Evolutionary conservation across 2,113 vertebrate species (phyloP).

Genomic region (Zosterops hypoxanthus): DNA sequence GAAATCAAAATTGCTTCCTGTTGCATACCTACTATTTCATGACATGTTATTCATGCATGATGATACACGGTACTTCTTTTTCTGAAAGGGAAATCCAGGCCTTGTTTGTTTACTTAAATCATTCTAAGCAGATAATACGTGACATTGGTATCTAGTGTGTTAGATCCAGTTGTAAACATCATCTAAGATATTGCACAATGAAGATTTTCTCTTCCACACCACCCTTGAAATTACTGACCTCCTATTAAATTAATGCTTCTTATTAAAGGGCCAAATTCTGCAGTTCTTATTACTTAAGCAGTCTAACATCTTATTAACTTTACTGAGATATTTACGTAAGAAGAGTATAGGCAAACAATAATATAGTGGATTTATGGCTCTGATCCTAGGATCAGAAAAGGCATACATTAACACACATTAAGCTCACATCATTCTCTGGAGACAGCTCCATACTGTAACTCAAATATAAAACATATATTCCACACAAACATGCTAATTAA

Average conservation of each 20-base stretch:
- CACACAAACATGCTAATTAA: neutral
- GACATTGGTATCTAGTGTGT: neutral
- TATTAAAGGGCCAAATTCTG: conserved; percentile 16
- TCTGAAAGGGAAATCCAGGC: neutral
- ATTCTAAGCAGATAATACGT: neutral
- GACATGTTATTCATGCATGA: neutral
- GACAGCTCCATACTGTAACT: neutral
- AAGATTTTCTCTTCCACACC: conserved; percentile 8
- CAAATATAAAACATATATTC: neutral
- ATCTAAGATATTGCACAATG: neutral
- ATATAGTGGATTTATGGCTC: neutral
- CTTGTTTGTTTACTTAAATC: neutral
- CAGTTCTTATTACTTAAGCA: conserved; percentile 26
- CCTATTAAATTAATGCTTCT: conserved; percentile 5
- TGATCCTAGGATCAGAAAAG: neutral
- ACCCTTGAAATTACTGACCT: neutral
- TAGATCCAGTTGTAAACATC: neutral
- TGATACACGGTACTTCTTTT: neutral
- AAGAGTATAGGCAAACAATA: neutral
- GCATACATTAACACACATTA: neutral
- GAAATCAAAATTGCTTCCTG: neutral
- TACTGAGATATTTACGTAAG: neutral
- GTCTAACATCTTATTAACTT: conserved; percentile 26
- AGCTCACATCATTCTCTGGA: neutral
- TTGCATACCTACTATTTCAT: neutral